phyloP scores from a whole-genome alignment of 2,888 invertebrate genomes.

The Dinocampus coccinellae region DNA sequence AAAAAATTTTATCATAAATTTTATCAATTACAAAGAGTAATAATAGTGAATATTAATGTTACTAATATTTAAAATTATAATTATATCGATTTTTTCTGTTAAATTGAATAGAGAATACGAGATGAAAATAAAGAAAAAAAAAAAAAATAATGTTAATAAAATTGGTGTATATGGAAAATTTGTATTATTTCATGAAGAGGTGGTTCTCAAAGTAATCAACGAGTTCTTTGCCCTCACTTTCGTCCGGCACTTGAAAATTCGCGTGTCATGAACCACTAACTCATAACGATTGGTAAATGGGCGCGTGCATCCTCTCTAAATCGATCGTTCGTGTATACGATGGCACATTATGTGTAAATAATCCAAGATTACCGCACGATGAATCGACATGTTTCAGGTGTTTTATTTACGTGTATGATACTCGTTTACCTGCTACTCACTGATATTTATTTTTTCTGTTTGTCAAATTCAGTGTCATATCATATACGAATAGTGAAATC shows the following conservation, averaged over 20 bases:
- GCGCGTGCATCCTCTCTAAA: conserved; percentile 21
- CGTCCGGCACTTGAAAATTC: conserved; percentile 15
- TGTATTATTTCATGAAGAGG: not conserved
- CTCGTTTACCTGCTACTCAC: not conserved
- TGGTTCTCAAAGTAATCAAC: not conserved
- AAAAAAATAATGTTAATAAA: too few relatives aligned
- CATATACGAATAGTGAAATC: not conserved
- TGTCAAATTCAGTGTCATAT: not conserved
- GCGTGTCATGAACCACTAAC: conserved; percentile 27
- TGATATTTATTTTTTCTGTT: not conserved
- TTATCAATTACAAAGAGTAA: too few relatives aligned
- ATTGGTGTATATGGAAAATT: too few relatives aligned
- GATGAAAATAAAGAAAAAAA: not conserved
- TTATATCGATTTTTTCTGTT: too few relatives aligned
- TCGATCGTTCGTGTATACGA: conserved; percentile 9
- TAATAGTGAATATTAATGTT: not conserved
- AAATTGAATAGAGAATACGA: not conserved
- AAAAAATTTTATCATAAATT: too few relatives aligned
- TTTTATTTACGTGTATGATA: conserved; percentile 10
- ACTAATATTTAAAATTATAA: too few relatives aligned
- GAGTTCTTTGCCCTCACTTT: conserved; percentile 15
- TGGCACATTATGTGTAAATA: conserved; percentile 6
- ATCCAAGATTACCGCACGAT: conserved; percentile 13
- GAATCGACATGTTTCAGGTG: conserved; percentile 17
- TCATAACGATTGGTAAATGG: conserved; percentile 20